phyloP scores from a whole-genome alignment of 1,140 invertebrate species.

The Drosophila baimaii region DNA sequence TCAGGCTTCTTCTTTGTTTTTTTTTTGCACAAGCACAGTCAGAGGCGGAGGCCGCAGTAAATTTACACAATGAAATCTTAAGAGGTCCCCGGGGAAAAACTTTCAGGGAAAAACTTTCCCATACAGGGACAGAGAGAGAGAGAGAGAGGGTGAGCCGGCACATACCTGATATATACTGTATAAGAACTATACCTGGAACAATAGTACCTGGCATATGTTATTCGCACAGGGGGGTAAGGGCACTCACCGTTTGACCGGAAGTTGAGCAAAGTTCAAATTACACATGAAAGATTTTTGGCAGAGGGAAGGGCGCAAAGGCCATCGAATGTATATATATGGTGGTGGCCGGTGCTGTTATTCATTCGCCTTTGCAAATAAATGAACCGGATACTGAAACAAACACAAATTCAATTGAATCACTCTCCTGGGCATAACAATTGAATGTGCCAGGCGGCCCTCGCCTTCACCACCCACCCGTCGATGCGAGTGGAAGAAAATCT shows the following conservation, averaged over 20 bases:
- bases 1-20: constrained; percentile 6
- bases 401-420: constrained; percentile 83
- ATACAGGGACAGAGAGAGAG: background rate
- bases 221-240: constrained; percentile 2
- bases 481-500: constrained; percentile 56
- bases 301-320: background rate
- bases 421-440: constrained; percentile 82
- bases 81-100: constrained; percentile 68
- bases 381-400: constrained; percentile 81
- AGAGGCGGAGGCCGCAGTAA: constrained; percentile 57
- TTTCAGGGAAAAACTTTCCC: constrained; percentile 25
- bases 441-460: constrained; percentile 55
- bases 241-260: constrained; percentile 72
- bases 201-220: constrained; percentile 64
- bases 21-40: background rate
- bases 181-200: constrained; percentile 63
- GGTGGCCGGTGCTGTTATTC: constrained; percentile 58
- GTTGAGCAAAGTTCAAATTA: constrained; percentile 80
- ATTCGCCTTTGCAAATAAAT: constrained; percentile 81
- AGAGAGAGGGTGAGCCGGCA: no score
- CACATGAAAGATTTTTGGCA: constrained; percentile 23
- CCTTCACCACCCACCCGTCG: constrained; percentile 1
- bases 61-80: constrained; percentile 82
- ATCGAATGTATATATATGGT: background rate
- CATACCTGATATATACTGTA: constrained; percentile 36